phyloP scores from a whole-genome alignment of 2,888 invertebrate genomes.

The Chaitophorus viminalis region DNA sequence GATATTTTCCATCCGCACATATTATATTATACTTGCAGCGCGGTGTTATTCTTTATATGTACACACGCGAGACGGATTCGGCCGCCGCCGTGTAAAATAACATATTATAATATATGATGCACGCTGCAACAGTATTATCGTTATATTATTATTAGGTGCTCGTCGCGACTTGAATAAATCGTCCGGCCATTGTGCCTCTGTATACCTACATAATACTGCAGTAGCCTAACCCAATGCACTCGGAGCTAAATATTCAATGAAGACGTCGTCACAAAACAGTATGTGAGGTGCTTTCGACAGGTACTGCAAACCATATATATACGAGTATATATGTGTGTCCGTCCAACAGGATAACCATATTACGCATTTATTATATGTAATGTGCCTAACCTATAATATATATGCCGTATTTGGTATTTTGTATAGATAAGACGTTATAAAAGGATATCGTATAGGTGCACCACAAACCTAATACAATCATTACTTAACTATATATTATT shows the following conservation, averaged over 20 bases:
- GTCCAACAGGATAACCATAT: no score
- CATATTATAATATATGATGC: not conserved
- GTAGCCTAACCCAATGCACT: not conserved
- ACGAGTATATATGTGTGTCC: no score
- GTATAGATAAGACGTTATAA: no score
- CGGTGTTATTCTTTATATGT: not conserved
- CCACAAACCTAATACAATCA: no score
- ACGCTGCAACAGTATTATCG: not conserved
- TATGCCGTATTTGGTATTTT: no score
- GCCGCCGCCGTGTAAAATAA: not conserved
- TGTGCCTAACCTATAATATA: no score
- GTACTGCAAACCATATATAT: no score
- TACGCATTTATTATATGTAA: no score
- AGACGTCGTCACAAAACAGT: slow-evolving; percentile 20
- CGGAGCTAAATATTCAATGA: slow-evolving; percentile 14
- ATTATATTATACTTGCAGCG: no score
- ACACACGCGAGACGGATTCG: not conserved
- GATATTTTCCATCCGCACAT: no score
- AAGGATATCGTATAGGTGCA: no score
- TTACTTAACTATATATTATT: no score
- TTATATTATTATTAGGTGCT: not conserved
- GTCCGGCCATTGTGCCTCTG: slow-evolving; percentile 16
- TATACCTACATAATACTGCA: not conserved
- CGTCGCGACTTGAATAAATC: slow-evolving; percentile 14
- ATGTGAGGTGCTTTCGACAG: slow-evolving; percentile 43